These are phyloP conservation scores for Scytalopus superciliaris DNA, from an alignment of 2,113 vertebrate species.

Conservation along the genomic window DNA sequence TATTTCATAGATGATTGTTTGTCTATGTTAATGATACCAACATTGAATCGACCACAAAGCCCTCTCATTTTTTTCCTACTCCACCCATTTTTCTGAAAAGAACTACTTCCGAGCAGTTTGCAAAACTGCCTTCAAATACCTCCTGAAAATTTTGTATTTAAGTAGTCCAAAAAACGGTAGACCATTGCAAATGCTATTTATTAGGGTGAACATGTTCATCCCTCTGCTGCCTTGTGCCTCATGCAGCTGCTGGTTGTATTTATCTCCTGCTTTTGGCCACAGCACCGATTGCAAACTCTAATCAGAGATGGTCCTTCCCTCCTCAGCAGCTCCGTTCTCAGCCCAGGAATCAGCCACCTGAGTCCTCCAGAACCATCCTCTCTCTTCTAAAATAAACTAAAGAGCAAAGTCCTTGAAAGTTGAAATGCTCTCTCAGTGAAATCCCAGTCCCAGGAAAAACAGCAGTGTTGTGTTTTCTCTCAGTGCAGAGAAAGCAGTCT, in stretches of 20 bases:
- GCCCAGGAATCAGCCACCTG: not conserved
- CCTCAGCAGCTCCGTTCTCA: not conserved
- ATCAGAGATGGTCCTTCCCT: not conserved
- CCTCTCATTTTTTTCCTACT: not conserved
- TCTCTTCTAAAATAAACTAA: not conserved
- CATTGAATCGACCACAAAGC: accelerated
- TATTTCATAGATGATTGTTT: not conserved
- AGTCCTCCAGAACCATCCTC: not conserved
- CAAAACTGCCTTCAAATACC: not conserved
- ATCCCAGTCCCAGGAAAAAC: not conserved
- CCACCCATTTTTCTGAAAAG: not conserved
- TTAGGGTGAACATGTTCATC: not conserved
- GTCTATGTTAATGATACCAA: not conserved
- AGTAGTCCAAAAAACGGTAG: not conserved
- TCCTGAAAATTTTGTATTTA: not conserved
- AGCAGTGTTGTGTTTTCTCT: accelerated
- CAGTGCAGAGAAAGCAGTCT: not conserved
- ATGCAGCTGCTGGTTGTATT: not conserved
- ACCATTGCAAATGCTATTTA: not conserved
- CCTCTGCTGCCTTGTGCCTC: not conserved
- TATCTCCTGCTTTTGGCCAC: not conserved
- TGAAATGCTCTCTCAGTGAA: not conserved
- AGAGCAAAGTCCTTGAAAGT: not conserved
- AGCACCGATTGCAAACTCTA: not conserved
- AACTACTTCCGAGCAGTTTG: not conserved